These are phyloP conservation scores for Ctenomys sociabilis DNA, from an alignment of 2,113 vertebrate species.

Conservation along the genomic window DNA sequence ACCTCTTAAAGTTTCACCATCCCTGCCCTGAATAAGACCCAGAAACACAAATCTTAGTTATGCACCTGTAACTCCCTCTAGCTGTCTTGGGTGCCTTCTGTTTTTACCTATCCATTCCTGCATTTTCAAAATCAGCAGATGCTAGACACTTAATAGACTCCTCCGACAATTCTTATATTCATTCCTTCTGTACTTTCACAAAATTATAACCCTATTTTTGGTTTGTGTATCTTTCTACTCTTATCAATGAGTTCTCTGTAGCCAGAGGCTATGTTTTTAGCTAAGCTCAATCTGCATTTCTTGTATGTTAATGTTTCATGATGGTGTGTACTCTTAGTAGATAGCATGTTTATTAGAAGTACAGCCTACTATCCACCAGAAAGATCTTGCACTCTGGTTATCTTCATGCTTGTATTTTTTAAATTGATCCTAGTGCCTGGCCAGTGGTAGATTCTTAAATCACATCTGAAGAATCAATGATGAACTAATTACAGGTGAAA, in stretches of 20 bases:
- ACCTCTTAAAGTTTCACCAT: not conserved
- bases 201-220: not conserved
- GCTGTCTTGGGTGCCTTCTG: not conserved
- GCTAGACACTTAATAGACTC: not conserved
- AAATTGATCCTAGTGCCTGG: not conserved
- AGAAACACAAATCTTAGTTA: not conserved
- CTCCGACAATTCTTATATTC: not conserved
- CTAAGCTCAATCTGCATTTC: not conserved
- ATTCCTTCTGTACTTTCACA: conserved; percentile 4
- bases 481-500: conserved; percentile 40
- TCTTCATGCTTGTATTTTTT: not conserved
- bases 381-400: not conserved
- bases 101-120: not conserved
- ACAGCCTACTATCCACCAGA: not conserved
- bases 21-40: not conserved
- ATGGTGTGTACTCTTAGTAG: not conserved
- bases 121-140: conserved; percentile 16
- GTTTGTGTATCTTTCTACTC: not conserved
- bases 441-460: not conserved
- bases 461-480: not conserved
- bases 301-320: not conserved
- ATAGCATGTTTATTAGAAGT: not conserved
- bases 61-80: not conserved
- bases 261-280: not conserved
- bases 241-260: not conserved